Base-by-base conservation (phyloP, 2,888 invertebrate genomes). In the Oligia latruncula region DNA sequence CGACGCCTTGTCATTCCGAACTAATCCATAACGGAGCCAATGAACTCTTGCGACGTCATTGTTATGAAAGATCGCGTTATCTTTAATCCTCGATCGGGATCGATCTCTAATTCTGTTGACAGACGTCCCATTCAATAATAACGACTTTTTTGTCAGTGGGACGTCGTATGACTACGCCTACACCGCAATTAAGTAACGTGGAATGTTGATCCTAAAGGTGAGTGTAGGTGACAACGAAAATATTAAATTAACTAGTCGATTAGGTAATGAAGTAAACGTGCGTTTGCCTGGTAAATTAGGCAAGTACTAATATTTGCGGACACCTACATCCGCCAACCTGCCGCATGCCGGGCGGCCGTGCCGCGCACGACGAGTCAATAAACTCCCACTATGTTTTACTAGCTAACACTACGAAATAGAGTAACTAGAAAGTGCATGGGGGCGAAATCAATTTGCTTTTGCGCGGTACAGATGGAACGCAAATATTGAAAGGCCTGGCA, bases 251-350 rank as follows among this genome's bases (percentile, higher is more conserved):
- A 90, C 90, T 80, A 83, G 88, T 87, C 86, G 85, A 92, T 95
- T 95, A 93, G 93, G 95, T 94, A 95, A 96, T 95, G 93, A 92
- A 91, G 92, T 93, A 94, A 95, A 95, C 93, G 93, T 88, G 92
- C 91, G 88, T 90, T 87, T 92, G 88, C 89, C 90, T 88, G 92
- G 91, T 92, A 93, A 94, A 94, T 95, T 96, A 93, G 93, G 95
- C 93, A 94, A 95, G 94, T 92, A 93, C 93, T 92, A 96, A 96
- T 96, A 96, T 96, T 96, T 96, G 96, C 95, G 92, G 89, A 95
- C 96, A 94, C 96, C 96, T 95, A 96, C 96, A 93, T 95, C 94
- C 94, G 94, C 95, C 93, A 95, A 95, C 94, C 93, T 94, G 95
- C 93, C 92, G 93, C 92, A 90, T 90, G 90, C 91, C 92, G 90